These are phyloP conservation scores for Apodemus speciosus DNA, from an alignment of 2,113 vertebrate species.

Conservation along the genomic window DNA sequence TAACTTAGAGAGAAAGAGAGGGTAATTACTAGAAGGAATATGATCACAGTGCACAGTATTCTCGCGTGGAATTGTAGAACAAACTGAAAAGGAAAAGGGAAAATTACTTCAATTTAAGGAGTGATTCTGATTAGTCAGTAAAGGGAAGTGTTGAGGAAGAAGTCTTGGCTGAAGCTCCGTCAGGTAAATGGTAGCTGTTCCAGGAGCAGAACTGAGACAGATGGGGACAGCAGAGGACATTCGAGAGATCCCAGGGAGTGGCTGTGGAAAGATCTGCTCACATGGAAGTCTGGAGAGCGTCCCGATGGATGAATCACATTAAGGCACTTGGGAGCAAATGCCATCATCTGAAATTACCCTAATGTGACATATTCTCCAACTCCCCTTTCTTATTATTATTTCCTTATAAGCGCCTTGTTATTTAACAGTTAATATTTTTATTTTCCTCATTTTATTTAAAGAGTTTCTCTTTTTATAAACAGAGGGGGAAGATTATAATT, in stretches of 20 bases:
- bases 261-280: not conserved
- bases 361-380: not conserved
- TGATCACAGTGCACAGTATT: not conserved
- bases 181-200: not conserved
- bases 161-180: not conserved
- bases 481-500: not conserved
- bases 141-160: not conserved
- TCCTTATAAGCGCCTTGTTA: slow-evolving; percentile 28
- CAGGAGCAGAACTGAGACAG: not conserved
- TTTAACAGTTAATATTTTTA: slow-evolving; percentile 17
- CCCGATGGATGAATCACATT: not conserved
- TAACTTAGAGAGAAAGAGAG: not conserved
- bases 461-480: slow-evolving; percentile 44
- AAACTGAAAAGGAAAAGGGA: not conserved
- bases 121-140: not conserved
- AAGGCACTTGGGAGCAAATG: not conserved
- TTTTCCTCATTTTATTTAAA: slow-evolving; percentile 49
- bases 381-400: not conserved
- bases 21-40: not conserved
- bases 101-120: not conserved
- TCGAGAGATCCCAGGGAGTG: not conserved
- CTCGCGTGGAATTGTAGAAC: not conserved
- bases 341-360: not conserved
- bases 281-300: not conserved
- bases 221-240: not conserved